A percentile compares a stretch with the other conserved stretches of the same genome.
Conservation (phyloP, 2,797 vertebrate species). For the Fratercula arctica region DNA sequence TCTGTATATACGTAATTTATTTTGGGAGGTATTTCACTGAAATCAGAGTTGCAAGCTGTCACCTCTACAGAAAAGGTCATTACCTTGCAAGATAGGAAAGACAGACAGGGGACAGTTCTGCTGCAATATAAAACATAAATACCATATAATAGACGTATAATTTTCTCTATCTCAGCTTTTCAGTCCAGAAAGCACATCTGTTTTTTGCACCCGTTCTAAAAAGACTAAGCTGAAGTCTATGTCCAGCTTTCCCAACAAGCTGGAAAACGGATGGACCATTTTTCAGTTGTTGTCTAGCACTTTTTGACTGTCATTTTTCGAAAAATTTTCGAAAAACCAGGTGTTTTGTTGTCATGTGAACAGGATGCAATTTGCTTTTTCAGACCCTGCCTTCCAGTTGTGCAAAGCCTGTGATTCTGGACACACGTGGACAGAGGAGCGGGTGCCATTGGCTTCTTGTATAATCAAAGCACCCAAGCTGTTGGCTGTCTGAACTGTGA, state of each 20-base stretch:
- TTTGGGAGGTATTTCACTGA: background rate
- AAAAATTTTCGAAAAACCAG: background rate
- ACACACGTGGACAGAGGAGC: background rate
- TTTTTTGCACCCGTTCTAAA: background rate
- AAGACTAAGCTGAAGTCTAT: background rate
- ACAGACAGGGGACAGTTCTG: background rate
- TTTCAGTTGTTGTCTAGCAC: background rate
- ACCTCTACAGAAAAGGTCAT: background rate
- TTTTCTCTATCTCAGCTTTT: background rate
- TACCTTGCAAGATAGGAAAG: background rate
- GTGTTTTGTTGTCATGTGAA: background rate
- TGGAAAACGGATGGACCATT: background rate
- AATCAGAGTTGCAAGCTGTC: background rate
- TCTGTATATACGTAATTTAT: background rate
- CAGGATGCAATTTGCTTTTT: background rate
- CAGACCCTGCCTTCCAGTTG: background rate
- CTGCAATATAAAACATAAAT: background rate
- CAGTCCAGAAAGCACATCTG: background rate
- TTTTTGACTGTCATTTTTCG: background rate
- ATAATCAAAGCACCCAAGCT: background rate
- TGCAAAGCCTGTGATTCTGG: background rate
- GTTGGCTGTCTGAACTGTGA: background rate
- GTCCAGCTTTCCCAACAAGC: background rate
- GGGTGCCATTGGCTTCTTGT: background rate
- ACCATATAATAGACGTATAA: background rate